Base-by-base conservation (phyloP, 2,888 invertebrate species). In the Dynastes tityus region DNA sequence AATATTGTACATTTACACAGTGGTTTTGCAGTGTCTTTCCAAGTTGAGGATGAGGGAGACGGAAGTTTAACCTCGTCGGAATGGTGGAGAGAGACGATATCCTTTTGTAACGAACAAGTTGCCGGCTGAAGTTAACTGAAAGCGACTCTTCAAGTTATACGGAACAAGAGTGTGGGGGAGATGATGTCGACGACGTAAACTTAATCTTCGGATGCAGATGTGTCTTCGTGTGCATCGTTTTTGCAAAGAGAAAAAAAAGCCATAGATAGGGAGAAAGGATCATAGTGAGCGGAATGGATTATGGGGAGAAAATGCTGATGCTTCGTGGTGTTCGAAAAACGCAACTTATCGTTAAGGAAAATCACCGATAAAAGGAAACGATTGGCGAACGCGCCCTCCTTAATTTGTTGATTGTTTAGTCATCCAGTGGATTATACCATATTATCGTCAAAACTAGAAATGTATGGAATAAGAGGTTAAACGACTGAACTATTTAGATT, bases 1-100 rank as follows among this genome's bases (percentile, higher is more conserved):
- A 79, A 81, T 80, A 77, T 79, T 81, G 80, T 82, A 80, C 80
- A 81, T 81, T 80, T 80, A 80, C 81, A 80, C 81, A 82, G 82
- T 75, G 81, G 81, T 81, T 80, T 80, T 81, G 80, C 80, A 82
- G 81, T 81, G 81, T 79, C 79, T 82, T 80, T 76, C 71, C 74
- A 78, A 81, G 78, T 81, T 80, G 79, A 37, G 32, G 75, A 79
- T 40, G 65, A 51, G 68, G 27, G 16, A 27, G 27, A 37, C 45
- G 9, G 45, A 29, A 58, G 78, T 76, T 76, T 74, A 67, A 61
- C 37, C 67, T 4, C 55, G 5, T 8, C 45, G 8, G 11, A 11
- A 11, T n/a, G 53, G 53, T 11, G 9, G 55, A 58, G 55, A 58
- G 55, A 8, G 22, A 58, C 13, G 45, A 76, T 76, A 76, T 80